Conservation (phyloP, 1,140 invertebrate genomes). For the Diplogasteroides magnus region DNA sequence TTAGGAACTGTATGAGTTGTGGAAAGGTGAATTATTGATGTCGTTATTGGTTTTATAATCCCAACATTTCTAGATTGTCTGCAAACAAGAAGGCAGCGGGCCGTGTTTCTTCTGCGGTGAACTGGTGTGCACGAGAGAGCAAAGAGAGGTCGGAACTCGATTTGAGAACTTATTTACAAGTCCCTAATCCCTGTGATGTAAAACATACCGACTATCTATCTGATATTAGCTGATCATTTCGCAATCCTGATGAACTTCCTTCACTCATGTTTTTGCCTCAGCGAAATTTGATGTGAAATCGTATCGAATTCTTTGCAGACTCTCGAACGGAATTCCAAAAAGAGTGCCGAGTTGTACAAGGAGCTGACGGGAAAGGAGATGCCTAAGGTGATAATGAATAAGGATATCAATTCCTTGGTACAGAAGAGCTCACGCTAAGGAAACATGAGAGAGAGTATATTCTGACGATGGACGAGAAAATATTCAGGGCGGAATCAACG, state of each 20-base stretch:
- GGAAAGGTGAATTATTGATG: conserved; percentile 89
- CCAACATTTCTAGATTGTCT: not conserved
- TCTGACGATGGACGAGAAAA: not conserved
- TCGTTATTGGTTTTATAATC: conserved; percentile 20
- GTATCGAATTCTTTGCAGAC: conserved; percentile 11
- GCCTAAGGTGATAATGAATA: not conserved
- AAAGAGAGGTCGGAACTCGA: conserved; percentile 34
- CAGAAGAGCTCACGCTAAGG: too few species aligned
- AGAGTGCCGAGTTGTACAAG: conserved; percentile 21
- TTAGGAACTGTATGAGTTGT: conserved; percentile 89
- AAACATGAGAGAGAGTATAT: too few species aligned
- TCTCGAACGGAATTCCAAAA: conserved; percentile 29
- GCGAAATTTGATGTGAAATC: too few species aligned
- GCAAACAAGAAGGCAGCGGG: conserved; percentile 74
- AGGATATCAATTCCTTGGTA: not conserved
- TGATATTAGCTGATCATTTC: too few species aligned
- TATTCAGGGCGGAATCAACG: not conserved
- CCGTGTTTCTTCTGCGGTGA: conserved; percentile 86
- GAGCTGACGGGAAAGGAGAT: conserved; percentile 21
- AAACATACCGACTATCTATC: too few species aligned
- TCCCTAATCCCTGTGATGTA: not conserved
- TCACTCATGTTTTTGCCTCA: not conserved
- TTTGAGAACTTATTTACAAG: conserved; percentile 6
- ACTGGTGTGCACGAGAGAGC: conserved; percentile 62
- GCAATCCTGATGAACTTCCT: not conserved